Evolutionary conservation across 2,888 invertebrate species (phyloP), one percentile per base, ranked within the genome.

Genomic region (Portevinia maculata): DNA sequence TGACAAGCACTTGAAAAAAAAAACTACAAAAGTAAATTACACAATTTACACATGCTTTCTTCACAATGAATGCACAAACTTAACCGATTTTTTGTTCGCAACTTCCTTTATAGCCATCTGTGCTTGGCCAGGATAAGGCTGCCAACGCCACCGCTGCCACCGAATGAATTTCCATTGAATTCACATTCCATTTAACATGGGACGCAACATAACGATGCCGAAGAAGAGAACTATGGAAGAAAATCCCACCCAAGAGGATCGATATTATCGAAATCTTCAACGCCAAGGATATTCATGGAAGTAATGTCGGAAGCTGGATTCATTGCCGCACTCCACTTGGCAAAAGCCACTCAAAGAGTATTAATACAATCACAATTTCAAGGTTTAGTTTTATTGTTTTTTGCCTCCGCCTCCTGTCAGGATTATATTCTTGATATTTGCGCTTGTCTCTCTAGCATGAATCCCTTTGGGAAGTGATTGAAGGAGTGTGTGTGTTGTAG

Each of bases 101-200:
- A 15, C 15, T 34, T 39, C 50, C 39, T 9, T 15, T 24, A 13
- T 15, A 21, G 28, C 17, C 37, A 57, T 69, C 69, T 44, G 41
- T 15, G 15, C 30, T 3, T 11, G n/a, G 17, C 46, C n/a, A 34
- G 6, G 8, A 34, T 24, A 17, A 21, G 24, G 13, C 37, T 37
- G 15, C 19, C 17, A n/a, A n/a, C 34, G 44, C 37, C 30, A n/a
- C 5, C 60, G 8, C 46, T 41, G 48, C 67, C 50, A 37, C n/a
- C n/a, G n/a, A n/a, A n/a, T 73, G 60, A 79, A 79, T 67, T 70
- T 46, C 70, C 75, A 75, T 75, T 64, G 62, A 64, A 75, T 81
- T 75, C 75, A 70, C 75, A 81, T 81, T 70, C 64, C 70, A 75
- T 81, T 75, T 59, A 69, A 52, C 69, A 62, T 32, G 28, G 55